Evolutionary conservation across 2,797 vertebrate species (phyloP).

Genomic region (Poecilia wingei): DNA sequence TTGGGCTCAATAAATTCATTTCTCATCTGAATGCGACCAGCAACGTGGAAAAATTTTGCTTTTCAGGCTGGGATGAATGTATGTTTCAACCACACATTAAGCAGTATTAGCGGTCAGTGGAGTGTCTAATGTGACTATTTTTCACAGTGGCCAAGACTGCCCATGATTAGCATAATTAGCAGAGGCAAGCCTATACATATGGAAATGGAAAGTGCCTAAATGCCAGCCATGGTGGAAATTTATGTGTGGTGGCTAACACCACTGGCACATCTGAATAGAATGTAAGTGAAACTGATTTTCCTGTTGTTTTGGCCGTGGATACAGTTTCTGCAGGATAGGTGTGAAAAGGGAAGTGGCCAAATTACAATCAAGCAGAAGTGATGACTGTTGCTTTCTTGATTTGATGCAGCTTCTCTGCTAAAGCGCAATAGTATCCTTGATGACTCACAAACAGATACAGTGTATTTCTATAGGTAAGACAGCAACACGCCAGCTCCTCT

Average conservation of each 20-base stretch:
- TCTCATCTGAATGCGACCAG: conserved; percentile 95
- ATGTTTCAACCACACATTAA: conserved; percentile 97
- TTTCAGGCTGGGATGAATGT: conserved; percentile 94
- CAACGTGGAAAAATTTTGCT: conserved; percentile 96
- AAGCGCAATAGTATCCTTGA: conserved; percentile 44
- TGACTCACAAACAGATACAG: conserved; percentile 59
- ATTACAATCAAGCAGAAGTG: conserved; percentile 3
- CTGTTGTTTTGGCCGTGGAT: conserved; percentile 62
- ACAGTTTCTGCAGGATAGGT: conserved; percentile 38
- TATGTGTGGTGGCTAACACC: conserved; percentile 91
- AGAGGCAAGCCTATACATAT: conserved; percentile 97
- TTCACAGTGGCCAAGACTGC: conserved; percentile 95
- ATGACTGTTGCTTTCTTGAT: conserved; percentile 18
- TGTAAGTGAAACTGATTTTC: conserved; percentile 86
- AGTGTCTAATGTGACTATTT: conserved; percentile 98
- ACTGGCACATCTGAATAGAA: conserved; percentile 90
- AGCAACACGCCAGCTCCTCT: conserved; percentile 73
- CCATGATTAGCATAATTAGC: conserved; percentile 98
- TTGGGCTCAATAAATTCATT: conserved; percentile 94
- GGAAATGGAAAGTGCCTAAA: conserved; percentile 94
- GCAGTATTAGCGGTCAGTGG: conserved; percentile 96
- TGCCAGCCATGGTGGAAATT: conserved; percentile 94
- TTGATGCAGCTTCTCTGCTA: conserved; percentile 13
- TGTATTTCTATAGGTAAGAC: conserved; percentile 81
- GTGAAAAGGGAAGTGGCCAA: conserved; percentile 11